A percentile compares a stretch with the other conserved stretches of the same genome.
Conservation (phyloP, 2,797 vertebrate genomes). For the Coccyzus lansbergi region DNA sequence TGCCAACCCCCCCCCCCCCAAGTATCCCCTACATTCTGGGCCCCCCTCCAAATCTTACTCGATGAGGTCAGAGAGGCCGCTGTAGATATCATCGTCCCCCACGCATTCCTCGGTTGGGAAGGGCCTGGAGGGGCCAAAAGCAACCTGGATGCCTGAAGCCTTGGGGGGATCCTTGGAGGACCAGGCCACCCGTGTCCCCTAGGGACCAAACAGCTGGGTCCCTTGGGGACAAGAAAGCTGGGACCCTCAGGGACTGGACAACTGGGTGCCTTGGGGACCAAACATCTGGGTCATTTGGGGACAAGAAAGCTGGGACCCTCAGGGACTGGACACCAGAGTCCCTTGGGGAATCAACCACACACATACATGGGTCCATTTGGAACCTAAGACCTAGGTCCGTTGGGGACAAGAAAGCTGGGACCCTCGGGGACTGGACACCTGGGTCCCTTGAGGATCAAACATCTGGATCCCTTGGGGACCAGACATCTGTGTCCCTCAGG, state of each 20-base stretch:
- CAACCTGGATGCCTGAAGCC: background rate
- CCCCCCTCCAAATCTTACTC: constrained; percentile 90
- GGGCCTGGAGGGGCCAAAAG: constrained; percentile 73
- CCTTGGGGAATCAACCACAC: too few species aligned
- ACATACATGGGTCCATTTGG: too few species aligned
- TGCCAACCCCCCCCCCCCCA: too few species aligned
- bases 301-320: too few species aligned
- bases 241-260: too few species aligned
- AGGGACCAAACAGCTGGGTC: too few species aligned
- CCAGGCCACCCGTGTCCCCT: too few species aligned
- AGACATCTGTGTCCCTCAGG: background rate
- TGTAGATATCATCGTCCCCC: constrained; percentile 91
- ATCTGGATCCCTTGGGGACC: background rate
- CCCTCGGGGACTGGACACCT: background rate
- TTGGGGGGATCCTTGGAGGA: background rate
- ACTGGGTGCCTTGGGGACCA: background rate
- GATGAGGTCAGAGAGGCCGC: constrained; percentile 90
- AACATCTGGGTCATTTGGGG: background rate
- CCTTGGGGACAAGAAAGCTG: too few species aligned
- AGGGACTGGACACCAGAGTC: background rate
- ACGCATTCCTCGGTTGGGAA: constrained; percentile 85
- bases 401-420: background rate
- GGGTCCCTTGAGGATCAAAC: too few species aligned
- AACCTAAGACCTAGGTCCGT: too few species aligned
- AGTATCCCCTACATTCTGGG: too few species aligned